These are phyloP conservation scores for Coptotermes formosanus DNA, from an alignment of 1,140 invertebrate species.

Conservation along the genomic window DNA sequence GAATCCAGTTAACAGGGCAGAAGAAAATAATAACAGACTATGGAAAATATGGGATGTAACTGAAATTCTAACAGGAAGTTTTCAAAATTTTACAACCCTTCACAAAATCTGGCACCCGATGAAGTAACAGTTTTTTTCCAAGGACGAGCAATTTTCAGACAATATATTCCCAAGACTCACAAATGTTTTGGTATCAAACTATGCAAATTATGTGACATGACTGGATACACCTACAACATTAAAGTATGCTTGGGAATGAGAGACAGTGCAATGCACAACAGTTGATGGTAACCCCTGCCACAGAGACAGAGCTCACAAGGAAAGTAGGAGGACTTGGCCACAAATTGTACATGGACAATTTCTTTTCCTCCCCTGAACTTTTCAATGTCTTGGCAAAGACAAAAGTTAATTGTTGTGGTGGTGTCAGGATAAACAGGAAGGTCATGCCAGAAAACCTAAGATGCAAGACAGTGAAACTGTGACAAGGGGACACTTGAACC, in stretches of 20 bases:
- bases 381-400: background rate
- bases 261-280: background rate
- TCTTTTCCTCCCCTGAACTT: background rate
- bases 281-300: background rate
- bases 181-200: background rate
- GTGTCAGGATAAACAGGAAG: background rate
- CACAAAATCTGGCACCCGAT: background rate
- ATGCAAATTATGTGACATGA: background rate
- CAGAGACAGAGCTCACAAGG: background rate
- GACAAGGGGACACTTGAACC: too few species aligned
- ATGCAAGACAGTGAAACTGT: background rate
- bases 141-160: background rate
- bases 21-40: background rate
- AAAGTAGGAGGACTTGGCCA: background rate
- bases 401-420: background rate
- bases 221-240: background rate
- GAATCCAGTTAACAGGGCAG: background rate
- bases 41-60: background rate
- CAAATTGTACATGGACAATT: background rate
- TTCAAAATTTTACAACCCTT: background rate
- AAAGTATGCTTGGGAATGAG: background rate
- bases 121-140: background rate
- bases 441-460: background rate
- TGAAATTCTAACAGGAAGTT: background rate
- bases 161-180: background rate